These are phyloP conservation scores for Aphelenchoides fujianensis DNA, from an alignment of 1,140 invertebrate genomes.

Conservation along the genomic window DNA sequence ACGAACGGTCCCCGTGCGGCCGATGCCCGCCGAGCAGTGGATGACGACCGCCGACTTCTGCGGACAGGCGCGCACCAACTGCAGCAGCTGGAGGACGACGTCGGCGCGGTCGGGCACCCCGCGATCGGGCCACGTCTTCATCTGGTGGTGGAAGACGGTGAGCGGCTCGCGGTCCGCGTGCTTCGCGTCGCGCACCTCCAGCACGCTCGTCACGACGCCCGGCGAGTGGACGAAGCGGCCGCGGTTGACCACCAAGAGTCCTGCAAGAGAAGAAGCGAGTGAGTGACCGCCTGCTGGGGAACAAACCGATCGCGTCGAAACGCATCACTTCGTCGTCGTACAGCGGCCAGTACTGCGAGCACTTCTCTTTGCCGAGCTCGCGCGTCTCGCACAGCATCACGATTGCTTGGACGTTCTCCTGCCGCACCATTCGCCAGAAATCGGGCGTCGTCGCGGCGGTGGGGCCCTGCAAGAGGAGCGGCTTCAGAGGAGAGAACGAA, in stretches of 20 bases:
- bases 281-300: neutral
- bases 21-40: conserved; percentile 20
- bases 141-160: conserved; percentile 17
- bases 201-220: neutral
- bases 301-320: neutral
- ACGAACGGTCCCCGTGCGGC: conserved; percentile 16
- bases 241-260: conserved; percentile 2
- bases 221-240: neutral
- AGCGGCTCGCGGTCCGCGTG: neutral
- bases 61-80: conserved; percentile 7
- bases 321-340: neutral
- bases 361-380: too few species aligned
- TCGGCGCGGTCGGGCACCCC: neutral
- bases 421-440: too few species aligned
- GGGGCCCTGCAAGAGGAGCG: too few species aligned
- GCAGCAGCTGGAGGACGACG: neutral
- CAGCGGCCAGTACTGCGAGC: conserved; percentile 25
- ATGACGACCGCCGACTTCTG: neutral
- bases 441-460: too few species aligned
- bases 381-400: too few species aligned
- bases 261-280: neutral
- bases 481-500: too few species aligned
- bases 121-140: conserved; percentile 20
- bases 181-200: neutral
- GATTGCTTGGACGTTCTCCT: too few species aligned